phyloP scores from a whole-genome alignment of 2,888 invertebrate genomes.

The Agrenia bidenticulata region DNA sequence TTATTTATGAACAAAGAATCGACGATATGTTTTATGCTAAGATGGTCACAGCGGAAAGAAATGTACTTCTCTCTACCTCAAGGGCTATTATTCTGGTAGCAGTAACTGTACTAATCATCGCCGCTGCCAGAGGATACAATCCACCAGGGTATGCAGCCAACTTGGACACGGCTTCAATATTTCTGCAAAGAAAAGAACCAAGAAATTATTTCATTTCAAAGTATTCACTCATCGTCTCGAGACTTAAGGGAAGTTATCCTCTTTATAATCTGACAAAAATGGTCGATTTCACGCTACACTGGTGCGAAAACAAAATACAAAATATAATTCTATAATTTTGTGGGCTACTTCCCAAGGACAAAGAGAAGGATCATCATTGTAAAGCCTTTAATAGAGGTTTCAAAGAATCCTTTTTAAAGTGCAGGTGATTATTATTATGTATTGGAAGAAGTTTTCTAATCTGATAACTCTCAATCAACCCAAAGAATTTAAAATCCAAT shows the following conservation, averaged over 20 bases:
- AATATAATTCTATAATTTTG: neutral
- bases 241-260: too few relatives aligned
- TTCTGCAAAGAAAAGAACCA: constrained; percentile 26
- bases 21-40: too few relatives aligned
- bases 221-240: too few relatives aligned
- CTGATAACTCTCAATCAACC: constrained; percentile 8
- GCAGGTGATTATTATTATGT: too few relatives aligned
- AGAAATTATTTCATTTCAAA: neutral
- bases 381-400: too few relatives aligned
- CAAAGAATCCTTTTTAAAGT: too few relatives aligned
- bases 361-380: neutral
- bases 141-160: constrained; percentile 77
- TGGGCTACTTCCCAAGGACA: constrained; percentile 19
- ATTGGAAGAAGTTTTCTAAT: constrained; percentile 16
- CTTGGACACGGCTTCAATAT: constrained; percentile 70
- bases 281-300: constrained; percentile 7
- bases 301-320: constrained; percentile 1
- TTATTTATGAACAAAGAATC: too few relatives aligned
- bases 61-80: constrained; percentile 64
- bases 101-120: constrained; percentile 84
- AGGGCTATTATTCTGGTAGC: constrained; percentile 80
- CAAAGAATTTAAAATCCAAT: neutral
- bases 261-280: neutral
- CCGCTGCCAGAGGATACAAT: constrained; percentile 78
- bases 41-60: constrained; percentile 1